Evolutionary conservation across 2,113 vertebrate species (phyloP), one percentile per base, ranked within the genome.

Genomic region (Cephalopterus ornatus): DNA sequence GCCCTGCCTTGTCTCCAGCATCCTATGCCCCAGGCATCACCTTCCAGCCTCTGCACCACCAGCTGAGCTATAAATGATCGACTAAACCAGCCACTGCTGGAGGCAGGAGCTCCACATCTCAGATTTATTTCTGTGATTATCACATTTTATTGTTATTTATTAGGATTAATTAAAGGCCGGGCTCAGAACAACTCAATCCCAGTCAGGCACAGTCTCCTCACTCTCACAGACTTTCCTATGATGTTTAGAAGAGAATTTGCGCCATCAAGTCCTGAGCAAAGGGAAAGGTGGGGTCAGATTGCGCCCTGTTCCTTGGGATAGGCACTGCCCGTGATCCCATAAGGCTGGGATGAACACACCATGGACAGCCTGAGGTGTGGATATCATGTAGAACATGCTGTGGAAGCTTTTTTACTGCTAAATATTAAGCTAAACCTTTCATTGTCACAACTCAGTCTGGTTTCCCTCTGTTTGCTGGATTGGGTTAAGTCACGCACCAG

Each of bases 111-210:
- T 84, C 62, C 88, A 44, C 93, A 81, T 72, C 70, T 39, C 80
- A 94, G 96, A 97, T 96, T 96, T 96, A 97, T 97, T 93, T 94
- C 96, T 92, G 88, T 94, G 95, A 96, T 94, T 95, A 95, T 89
- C 95, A 37, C 93, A 35, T 96, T 94, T 96, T 96, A 97, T 97
- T 96, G 96, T 95, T 97, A 96, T 97, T 96, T 96, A 97, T 96
- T 95, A 95, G 86, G 91, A 96, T 97, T 97, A 96, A 97, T 97
- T 97, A 96, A 94, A 95, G 93, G 88, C 85, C 0, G 1, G 73
- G 90, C 68, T 85, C 83, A 30, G 76, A 96, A 95, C 93, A 90
- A 56, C 91, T 96, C 93, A 95, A 93, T 96, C 95, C 88, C 37
- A 37, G 80, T 17, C 95, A 83, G 49, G 39, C 90, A 23, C 55